phyloP scores from a whole-genome alignment of 2,113 vertebrate genomes.

The Chaetops frenatus region DNA sequence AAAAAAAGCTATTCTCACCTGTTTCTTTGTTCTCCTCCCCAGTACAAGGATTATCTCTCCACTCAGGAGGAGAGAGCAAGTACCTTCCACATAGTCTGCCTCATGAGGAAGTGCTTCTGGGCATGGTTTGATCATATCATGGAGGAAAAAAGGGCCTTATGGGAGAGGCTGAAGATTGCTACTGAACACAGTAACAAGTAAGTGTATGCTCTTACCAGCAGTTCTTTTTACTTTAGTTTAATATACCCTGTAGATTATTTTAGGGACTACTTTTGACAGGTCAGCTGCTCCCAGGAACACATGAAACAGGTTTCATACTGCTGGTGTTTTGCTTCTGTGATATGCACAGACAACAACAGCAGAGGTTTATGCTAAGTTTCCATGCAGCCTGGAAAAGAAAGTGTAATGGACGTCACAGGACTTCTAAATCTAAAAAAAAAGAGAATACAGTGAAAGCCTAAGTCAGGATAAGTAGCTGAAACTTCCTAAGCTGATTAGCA shows the following conservation, averaged over 20 bases:
- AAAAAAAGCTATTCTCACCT: not conserved
- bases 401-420: not conserved
- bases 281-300: not conserved
- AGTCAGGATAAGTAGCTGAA: conserved; percentile 10
- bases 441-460: not conserved
- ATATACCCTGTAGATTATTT: not conserved
- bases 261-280: not conserved
- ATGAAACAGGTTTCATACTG: not conserved
- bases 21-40: not conserved
- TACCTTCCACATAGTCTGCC: conserved; percentile 49
- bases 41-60: conserved; percentile 65
- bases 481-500: conserved; percentile 38
- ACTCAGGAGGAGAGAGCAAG: conserved; percentile 62
- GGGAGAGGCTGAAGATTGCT: conserved; percentile 71
- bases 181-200: conserved; percentile 79
- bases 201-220: not conserved
- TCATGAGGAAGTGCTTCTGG: conserved; percentile 73
- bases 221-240: not conserved
- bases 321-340: not conserved
- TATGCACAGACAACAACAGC: not conserved
- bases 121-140: conserved; percentile 70
- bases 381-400: not conserved
- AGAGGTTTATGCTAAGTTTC: not conserved
- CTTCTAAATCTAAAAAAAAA: not conserved
- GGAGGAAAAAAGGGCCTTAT: conserved; percentile 62